These are phyloP conservation scores for Pectinophora gossypiella DNA, from an alignment of 1,140 invertebrate genomes.

Conservation along the genomic window DNA sequence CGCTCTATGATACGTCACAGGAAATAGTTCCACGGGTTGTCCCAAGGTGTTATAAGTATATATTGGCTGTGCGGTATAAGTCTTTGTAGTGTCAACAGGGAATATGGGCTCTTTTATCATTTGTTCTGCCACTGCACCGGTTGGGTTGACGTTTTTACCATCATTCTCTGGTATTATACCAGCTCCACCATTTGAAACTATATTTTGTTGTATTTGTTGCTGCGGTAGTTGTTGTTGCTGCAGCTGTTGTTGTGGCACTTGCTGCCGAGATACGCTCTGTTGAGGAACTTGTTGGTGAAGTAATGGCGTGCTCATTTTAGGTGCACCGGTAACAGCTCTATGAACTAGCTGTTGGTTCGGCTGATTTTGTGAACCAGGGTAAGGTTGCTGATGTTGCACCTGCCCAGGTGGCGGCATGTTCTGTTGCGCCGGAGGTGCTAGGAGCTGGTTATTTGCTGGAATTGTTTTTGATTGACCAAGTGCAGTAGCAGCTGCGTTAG, in stretches of 20 bases:
- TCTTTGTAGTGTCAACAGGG: no score
- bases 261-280: not conserved
- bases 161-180: conserved; percentile 12
- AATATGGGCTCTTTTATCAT: conserved; percentile 13
- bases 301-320: not conserved
- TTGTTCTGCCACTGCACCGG: not conserved
- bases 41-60: no score
- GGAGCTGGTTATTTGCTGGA: no score
- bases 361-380: not conserved
- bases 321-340: not conserved
- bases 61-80: no score
- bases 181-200: conserved; percentile 17
- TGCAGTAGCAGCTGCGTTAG: conserved; percentile 14
- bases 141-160: conserved; percentile 7
- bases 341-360: not conserved
- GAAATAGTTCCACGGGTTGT: conserved; percentile 46
- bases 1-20: conserved; percentile 30
- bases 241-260: not conserved
- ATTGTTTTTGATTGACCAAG: conserved; percentile 2
- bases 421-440: no score
- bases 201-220: conserved; percentile 15
- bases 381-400: not conserved
- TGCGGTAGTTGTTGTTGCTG: not conserved
- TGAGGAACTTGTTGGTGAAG: no score
- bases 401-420: no score